Evolutionary conservation across 2,888 invertebrate species (phyloP).

Genomic region (Cetonia aurata): DNA sequence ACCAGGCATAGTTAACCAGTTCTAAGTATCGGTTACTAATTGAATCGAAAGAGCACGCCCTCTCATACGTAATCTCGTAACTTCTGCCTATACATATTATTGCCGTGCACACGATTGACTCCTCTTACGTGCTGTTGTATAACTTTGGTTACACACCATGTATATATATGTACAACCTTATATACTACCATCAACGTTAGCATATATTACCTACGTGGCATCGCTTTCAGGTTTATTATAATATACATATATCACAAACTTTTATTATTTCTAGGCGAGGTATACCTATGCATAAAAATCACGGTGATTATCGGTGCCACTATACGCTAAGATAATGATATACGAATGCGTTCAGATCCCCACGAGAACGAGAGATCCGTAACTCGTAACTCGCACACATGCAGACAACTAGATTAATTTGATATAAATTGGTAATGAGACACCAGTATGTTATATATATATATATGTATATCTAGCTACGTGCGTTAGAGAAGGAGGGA

Average conservation of each 20-base stretch:
- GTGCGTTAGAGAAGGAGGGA: slow-evolving; percentile 17
- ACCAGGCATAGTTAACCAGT: slow-evolving; percentile 52
- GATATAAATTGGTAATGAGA: slow-evolving; percentile 44
- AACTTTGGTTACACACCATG: too few species aligned
- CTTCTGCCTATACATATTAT: background rate
- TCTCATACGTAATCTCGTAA: background rate
- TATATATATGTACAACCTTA: too few species aligned
- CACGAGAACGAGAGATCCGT: slow-evolving; percentile 5
- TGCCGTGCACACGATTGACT: background rate
- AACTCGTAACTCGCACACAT: slow-evolving; percentile 1
- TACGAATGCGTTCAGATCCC: background rate
- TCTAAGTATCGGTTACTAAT: slow-evolving; percentile 53
- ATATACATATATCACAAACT: too few species aligned
- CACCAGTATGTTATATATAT: background rate
- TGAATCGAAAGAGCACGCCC: slow-evolving; percentile 48
- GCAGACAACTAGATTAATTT: slow-evolving; percentile 39
- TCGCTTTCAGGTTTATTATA: too few species aligned
- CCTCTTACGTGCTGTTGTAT: background rate
- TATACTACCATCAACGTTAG: too few species aligned
- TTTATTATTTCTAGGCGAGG: too few species aligned
- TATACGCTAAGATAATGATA: slow-evolving; percentile 3
- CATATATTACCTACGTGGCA: too few species aligned
- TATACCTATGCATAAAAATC: background rate
- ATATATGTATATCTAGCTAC: too few species aligned
- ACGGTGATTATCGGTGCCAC: slow-evolving; percentile 1